Evolutionary conservation across 2,888 invertebrate species (phyloP).

Genomic region (Clivina fossor): DNA sequence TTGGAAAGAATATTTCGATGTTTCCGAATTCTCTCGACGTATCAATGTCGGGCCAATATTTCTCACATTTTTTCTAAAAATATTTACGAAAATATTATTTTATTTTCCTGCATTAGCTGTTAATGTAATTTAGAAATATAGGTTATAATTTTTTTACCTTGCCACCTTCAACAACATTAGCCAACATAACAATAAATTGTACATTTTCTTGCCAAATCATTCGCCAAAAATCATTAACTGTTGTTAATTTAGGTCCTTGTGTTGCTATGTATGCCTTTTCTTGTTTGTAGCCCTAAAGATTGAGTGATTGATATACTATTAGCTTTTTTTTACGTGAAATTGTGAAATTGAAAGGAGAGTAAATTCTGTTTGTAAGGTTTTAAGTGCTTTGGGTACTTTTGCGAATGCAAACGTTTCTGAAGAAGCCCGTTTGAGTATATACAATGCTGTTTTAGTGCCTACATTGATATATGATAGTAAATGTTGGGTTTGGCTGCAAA

Average conservation of each 20-base stretch:
- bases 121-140: not conserved
- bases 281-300: conserved; percentile 46
- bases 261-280: conserved; percentile 50
- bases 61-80: conserved; percentile 55
- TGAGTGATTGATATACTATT: not conserved
- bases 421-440: too few species aligned
- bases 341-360: too few species aligned
- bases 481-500: too few species aligned
- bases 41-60: conserved; percentile 57
- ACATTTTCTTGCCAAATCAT: conserved; percentile 45
- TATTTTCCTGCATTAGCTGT: not conserved
- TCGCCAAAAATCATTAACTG: conserved; percentile 50
- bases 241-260: conserved; percentile 49
- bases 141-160: conserved; percentile 18
- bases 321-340: too few species aligned
- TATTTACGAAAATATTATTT: not conserved
- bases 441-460: too few species aligned
- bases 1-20: conserved; percentile 47
- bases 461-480: too few species aligned
- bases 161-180: conserved; percentile 29
- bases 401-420: too few species aligned
- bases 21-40: conserved; percentile 49
- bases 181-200: conserved; percentile 31
- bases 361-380: too few species aligned
- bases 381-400: too few species aligned